Conservation (phyloP, 2,888 invertebrate genomes). For the Muschampia plurimacula region DNA sequence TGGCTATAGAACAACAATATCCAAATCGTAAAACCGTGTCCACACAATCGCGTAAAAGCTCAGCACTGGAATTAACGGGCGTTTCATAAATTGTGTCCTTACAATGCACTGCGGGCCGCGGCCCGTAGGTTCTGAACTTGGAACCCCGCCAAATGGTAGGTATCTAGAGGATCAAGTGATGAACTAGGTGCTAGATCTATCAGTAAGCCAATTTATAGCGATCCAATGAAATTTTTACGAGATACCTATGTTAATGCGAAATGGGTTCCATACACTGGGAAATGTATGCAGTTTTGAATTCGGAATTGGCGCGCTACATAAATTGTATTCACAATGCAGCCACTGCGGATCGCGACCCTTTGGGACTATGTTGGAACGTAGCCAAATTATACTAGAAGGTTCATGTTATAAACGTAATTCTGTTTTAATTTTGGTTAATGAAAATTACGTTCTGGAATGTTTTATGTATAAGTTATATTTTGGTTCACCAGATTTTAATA, state of each 20-base stretch:
- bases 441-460: neutral
- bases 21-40: neutral
- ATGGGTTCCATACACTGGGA: slow-evolving; percentile 1
- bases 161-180: slow-evolving; percentile 16
- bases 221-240: slow-evolving; percentile 24
- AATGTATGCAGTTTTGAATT: slow-evolving; percentile 24
- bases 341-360: slow-evolving; percentile 47
- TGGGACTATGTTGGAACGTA: slow-evolving; percentile 51
- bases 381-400: slow-evolving; percentile 49
- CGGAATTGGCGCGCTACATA: slow-evolving; percentile 52
- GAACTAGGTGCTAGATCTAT: slow-evolving; percentile 33
- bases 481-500: too few relatives aligned
- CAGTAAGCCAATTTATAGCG: slow-evolving; percentile 15
- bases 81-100: slow-evolving; percentile 33
- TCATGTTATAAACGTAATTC: slow-evolving; percentile 22
- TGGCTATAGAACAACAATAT: neutral
- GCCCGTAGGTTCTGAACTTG: slow-evolving; percentile 13
- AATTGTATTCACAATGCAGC: slow-evolving; percentile 54
- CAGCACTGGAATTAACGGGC: slow-evolving; percentile 12
- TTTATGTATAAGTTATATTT: neutral
- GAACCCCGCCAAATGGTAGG: slow-evolving; percentile 23
- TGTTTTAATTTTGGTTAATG: neutral
- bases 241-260: slow-evolving; percentile 18
- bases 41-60: slow-evolving; percentile 7
- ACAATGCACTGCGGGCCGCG: slow-evolving; percentile 4